Conservation (phyloP, 1,140 invertebrate genomes). For the Mylabris phalerata region DNA sequence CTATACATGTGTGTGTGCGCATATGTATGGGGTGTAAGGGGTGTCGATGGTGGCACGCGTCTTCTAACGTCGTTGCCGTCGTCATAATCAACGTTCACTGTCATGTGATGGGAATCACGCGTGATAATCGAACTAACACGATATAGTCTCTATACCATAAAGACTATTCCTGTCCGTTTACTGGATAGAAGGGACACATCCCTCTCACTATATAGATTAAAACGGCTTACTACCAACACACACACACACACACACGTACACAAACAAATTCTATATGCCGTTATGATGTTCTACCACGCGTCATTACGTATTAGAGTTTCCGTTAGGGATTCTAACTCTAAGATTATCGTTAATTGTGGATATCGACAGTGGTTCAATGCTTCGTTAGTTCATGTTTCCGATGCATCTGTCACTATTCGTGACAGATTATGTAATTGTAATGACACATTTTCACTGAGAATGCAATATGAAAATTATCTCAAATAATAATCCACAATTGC, state of each 20-base stretch:
- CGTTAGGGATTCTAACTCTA: slow-evolving; percentile 20
- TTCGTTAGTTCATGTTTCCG: slow-evolving; percentile 30
- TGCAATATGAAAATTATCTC: too few species aligned
- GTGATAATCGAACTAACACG: slow-evolving; percentile 39
- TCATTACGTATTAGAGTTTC: slow-evolving; percentile 32
- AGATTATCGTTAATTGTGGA: slow-evolving; percentile 34
- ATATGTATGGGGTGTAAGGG: slow-evolving; percentile 1
- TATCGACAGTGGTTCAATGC: slow-evolving; percentile 29
- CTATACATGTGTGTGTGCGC: too few species aligned
- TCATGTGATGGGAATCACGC: slow-evolving; percentile 30
- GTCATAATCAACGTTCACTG: not conserved
- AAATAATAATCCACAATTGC: too few species aligned
- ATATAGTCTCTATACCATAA: slow-evolving; percentile 15
- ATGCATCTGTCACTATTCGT: slow-evolving; percentile 18
- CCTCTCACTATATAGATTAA: slow-evolving; percentile 15
- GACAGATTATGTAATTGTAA: too few species aligned
- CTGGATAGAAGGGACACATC: too few species aligned
- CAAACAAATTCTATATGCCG: not conserved
- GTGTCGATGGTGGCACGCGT: slow-evolving; percentile 24
- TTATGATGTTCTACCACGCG: slow-evolving; percentile 15
- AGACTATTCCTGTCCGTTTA: not conserved
- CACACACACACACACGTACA: not conserved
- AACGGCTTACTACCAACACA: slow-evolving; percentile 14
- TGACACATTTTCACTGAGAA: too few species aligned
- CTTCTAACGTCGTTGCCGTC: slow-evolving; percentile 14